Base-by-base conservation (phyloP, 2,797 vertebrate genomes). In the Halcyon smyrnensis region DNA sequence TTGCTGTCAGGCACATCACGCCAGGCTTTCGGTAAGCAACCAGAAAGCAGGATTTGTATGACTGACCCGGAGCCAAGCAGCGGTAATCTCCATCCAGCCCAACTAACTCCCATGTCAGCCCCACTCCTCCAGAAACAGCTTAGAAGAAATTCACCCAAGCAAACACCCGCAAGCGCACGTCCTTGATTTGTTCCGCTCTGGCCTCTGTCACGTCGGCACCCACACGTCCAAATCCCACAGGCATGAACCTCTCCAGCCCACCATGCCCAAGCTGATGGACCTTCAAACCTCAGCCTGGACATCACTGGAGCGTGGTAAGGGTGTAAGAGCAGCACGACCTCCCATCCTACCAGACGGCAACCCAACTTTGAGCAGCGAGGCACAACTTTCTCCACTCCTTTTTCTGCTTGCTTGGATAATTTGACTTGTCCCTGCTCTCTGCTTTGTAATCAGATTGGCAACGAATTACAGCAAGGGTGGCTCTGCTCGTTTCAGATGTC, bases 141-240 rank as follows among this genome's bases (percentile, higher is more conserved):
- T 5, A 4, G 5, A 45, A 45, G 34, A 51, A 65, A 79, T 36
- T 24, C 7, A 5, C 28, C 71, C 64, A 12, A 18, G 43, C 13
- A 46, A 34, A 71, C 4, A 12, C 37, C 80, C 0, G 0, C 0
- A 0, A 50, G 20, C 0, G 0, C 71, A 12, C 0, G 0, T n/a
- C 88, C 63, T 67, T 43, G 34, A 30, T 89, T 85, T 57, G 48
- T 36, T 57, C 57, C 28, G 45, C 77, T 84, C 34, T 39, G 59
- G 23, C 12, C 78, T n/a, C 32, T 41, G 27, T 78, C 46, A 24
- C 0, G 1, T 10, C 2, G 3, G 27, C 85, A 83, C 34, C 34
- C 48, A 25, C 62, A 19, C 16, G 63, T 56, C 80, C 54, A 43
- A 86, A 90, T 14, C 83, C 86, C 20, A 11, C 3, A 0, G 68